Evolutionary conservation across 2,797 vertebrate genomes (phyloP), one percentile per base, ranked within the genome.

Genomic region (Odontamblyopus rebecca): DNA sequence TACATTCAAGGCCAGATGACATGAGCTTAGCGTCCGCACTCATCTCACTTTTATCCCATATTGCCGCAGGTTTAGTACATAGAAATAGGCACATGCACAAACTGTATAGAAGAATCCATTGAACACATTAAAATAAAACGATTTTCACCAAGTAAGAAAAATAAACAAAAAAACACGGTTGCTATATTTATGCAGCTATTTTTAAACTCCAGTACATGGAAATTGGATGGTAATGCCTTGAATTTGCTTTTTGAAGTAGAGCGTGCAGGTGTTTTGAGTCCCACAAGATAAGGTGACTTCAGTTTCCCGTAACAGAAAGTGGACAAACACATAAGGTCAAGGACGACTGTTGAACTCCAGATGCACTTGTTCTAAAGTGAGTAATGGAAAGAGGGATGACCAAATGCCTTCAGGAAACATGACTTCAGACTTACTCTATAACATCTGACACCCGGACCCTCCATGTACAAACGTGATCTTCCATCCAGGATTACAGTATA

Each of bases 221-320:
- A 76, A 84, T 77, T 80, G 56, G 78, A 71, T 48, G 79, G 69
- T 13, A 0, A 54, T 7, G 64, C 82, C 76, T 75, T 90, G 86
- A 63, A 13, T 23, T 35, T 16, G 63, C 74, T 67, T 77, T 87
- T 85, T 86, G 78, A 91, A 88, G 74, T 67, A 53, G 60, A 53
- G 61, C 53, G 66, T 50, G 77, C 97, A 98, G 96, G 92, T 98
- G 97, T 80, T 61, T 48, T 56, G 87, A 88, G 76, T 97, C 97
- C 86, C 96, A 97, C 92, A 90, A 26, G 92, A 90, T 92, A 90
- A 92, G 82, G 73, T 77, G 70, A 70, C 80, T 82, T 70, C 85
- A 66, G 67, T 70, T 80, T 67, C 74, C 64, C 67, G 26, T 50
- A 74, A 82, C 81, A 85, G 84, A 60, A 70, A 62, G 68, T 71